phyloP scores from a whole-genome alignment of 2,888 invertebrate species.

The Neria commutata region DNA sequence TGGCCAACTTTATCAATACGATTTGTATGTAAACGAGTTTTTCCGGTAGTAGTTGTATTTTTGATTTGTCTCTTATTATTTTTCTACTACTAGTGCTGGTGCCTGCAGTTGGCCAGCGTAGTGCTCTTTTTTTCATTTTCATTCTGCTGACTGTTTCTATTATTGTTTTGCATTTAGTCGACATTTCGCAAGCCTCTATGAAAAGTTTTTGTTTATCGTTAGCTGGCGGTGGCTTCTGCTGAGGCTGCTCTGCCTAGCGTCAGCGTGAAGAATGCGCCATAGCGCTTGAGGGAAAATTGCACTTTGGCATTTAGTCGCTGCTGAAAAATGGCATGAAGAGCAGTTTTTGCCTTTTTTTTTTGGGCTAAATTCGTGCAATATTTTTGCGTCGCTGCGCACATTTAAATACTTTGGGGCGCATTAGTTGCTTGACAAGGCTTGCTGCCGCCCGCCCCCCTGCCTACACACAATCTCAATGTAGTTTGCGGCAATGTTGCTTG shows the following conservation, averaged over 20 bases:
- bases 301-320: constrained; percentile 28
- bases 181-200: too few species aligned
- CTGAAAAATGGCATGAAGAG: too few species aligned
- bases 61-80: constrained; percentile 33
- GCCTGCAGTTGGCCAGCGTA: constrained; percentile 36
- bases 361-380: background rate
- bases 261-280: too few species aligned
- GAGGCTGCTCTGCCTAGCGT: too few species aligned
- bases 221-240: too few species aligned
- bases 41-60: constrained; percentile 43
- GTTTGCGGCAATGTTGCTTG: too few species aligned
- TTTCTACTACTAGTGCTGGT: constrained; percentile 31
- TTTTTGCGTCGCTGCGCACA: constrained; percentile 26
- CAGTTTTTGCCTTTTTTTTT: constrained; percentile 19
- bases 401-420: too few species aligned
- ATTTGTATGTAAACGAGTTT: constrained; percentile 60
- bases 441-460: too few species aligned
- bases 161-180: too few species aligned
- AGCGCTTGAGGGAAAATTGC: constrained; percentile 22
- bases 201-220: too few species aligned
- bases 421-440: too few species aligned
- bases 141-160: constrained; percentile 1
- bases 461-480: too few species aligned
- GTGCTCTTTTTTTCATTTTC: constrained; percentile 3
- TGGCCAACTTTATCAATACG: constrained; percentile 60